Conservation (phyloP, 2,113 vertebrate species). For the Platysteira castanea region DNA sequence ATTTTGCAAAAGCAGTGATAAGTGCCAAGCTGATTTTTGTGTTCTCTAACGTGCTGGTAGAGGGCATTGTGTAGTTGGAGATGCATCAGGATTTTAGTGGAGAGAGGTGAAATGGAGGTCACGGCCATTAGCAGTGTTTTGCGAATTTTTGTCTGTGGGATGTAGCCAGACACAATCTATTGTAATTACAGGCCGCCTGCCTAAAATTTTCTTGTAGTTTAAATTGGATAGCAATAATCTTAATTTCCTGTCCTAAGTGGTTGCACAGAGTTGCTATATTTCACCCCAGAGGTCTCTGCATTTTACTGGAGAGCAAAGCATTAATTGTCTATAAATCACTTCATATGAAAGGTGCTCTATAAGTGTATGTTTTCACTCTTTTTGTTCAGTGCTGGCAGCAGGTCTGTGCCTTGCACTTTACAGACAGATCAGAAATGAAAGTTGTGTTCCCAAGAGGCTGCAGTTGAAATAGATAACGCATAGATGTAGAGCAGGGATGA, state of each 20-base stretch:
- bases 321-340: not conserved
- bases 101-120: conserved; percentile 57
- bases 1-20: not conserved
- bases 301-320: not conserved
- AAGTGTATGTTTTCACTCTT: not conserved
- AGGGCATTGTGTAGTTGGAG: conserved; percentile 21
- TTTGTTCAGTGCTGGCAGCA: not conserved
- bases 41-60: not conserved
- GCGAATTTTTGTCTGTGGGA: not conserved
- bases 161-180: not conserved
- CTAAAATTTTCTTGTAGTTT: conserved; percentile 28
- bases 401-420: not conserved
- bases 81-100: not conserved
- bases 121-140: not conserved
- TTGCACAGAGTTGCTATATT: not conserved
- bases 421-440: not conserved
- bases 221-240: conserved; percentile 20
- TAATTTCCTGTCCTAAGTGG: conserved; percentile 38
- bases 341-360: not conserved
- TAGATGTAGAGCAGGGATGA: not conserved
- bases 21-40: not conserved
- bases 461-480: not conserved
- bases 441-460: not conserved
- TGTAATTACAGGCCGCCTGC: conserved; percentile 25
- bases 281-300: not conserved